Evolutionary conservation across 2,113 vertebrate species (phyloP), one percentile per base, ranked within the genome.

Genomic region (Eolophus roseicapilla): DNA sequence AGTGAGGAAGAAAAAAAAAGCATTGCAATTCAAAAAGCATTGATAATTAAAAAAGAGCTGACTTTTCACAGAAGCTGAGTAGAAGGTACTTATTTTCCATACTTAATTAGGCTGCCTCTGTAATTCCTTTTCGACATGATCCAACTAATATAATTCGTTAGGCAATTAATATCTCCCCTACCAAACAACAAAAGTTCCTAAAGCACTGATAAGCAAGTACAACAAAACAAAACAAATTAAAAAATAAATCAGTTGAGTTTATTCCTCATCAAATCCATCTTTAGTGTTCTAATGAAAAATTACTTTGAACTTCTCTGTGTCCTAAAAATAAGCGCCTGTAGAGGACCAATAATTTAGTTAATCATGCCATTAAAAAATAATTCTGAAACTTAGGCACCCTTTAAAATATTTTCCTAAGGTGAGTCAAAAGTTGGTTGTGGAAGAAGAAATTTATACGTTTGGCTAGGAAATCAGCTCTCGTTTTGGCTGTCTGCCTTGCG

Each of bases 401-500:
- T 18, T 18, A 39, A 92, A 79, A 62, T 28, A 43, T 87, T 92
- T 88, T 92, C n/a, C 14, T 86, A 65, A 92, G 35, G 53, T n/a
- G 79, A 94, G n/a, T 74, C 53, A 82, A 43, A 39, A 13, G 33
- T 91, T 52, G 68, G 71, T 76, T 88, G 8, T 41, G n/a, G 90
- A 93, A 65, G 49, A 91, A 75, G 82, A 80, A 79, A 84, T 69
- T 47, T 33, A 92, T 84, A 57, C 17, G 10, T 80, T 67, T 90
- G 65, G 41, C 75, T 73, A 91, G 82, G 76, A 93, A 87, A 79
- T 70, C 78, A 88, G 31, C 70, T 67, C 41, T 44, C 57, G 2
- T 7, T 86, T 93, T 95, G 92, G 93, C 84, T 75, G 77, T 6
- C 25, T 95, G 97, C 94, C 94, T 92, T 64, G 65, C 41, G 43